phyloP scores from a whole-genome alignment of 1,140 invertebrate genomes.

The Anadara kagoshimensis region DNA sequence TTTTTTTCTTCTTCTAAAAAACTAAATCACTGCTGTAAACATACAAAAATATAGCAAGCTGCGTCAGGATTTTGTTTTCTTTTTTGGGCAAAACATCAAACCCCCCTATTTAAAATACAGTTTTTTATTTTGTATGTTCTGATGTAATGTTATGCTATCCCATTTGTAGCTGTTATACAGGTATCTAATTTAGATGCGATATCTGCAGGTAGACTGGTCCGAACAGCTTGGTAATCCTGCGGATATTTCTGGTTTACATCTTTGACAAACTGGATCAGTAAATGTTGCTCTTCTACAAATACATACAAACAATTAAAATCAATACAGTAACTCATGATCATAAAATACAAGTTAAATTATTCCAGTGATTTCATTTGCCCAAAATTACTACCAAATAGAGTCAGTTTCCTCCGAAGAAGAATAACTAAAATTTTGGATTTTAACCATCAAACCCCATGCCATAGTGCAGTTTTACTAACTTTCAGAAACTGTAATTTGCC shows the following conservation, averaged over 20 bases:
- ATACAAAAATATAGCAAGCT: too few relatives aligned
- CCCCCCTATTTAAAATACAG: too few relatives aligned
- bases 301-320: conserved; percentile 1
- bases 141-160: not conserved
- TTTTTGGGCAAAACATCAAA: too few relatives aligned
- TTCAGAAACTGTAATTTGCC: not conserved
- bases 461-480: too few relatives aligned
- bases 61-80: too few relatives aligned
- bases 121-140: too few relatives aligned
- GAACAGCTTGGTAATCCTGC: conserved; percentile 46
- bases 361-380: not conserved
- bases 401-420: not conserved
- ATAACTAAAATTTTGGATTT: not conserved
- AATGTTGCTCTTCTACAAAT: conserved; percentile 49
- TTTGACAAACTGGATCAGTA: conserved; percentile 58
- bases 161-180: conserved; percentile 44
- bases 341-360: not conserved
- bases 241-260: conserved; percentile 46
- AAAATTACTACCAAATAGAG: too few relatives aligned
- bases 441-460: too few relatives aligned
- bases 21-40: too few relatives aligned
- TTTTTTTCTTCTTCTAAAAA: too few relatives aligned
- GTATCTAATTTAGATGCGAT: conserved; percentile 42
- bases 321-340: not conserved
- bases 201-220: conserved; percentile 35